phyloP scores from a whole-genome alignment of 1,140 invertebrate species.

The Solen grandis region DNA sequence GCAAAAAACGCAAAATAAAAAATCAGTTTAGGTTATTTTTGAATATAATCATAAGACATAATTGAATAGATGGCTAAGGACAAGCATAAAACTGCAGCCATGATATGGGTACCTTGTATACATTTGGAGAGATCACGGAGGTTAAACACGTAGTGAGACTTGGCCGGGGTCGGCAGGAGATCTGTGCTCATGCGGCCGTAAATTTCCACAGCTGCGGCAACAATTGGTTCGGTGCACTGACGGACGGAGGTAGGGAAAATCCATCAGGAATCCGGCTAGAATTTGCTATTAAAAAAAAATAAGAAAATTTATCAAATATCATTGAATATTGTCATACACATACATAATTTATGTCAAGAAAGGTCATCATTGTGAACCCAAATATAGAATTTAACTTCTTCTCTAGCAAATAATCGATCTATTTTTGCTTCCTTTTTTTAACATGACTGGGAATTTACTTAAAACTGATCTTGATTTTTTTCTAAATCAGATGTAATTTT shows the following conservation, averaged over 20 bases:
- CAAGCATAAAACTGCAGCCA: no score
- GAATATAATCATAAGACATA: no score
- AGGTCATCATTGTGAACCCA: no score
- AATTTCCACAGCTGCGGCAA: slow-evolving; percentile 80
- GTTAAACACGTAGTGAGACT: slow-evolving; percentile 82
- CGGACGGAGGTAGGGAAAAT: slow-evolving; percentile 82
- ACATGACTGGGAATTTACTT: no score
- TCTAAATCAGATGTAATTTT: no score
- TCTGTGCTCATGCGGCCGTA: slow-evolving; percentile 81
- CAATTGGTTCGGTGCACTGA: slow-evolving; percentile 78
- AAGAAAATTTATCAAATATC: neutral
- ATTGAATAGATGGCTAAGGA: no score
- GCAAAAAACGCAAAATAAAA: no score
- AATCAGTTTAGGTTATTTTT: no score
- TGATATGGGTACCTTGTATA: slow-evolving; percentile 80
- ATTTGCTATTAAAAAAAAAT: slow-evolving; percentile 83
- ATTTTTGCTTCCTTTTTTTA: no score
- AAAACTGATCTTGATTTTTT: no score
- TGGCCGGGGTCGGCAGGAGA: slow-evolving; percentile 81
- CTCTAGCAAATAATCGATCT: no score
- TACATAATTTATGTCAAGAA: slow-evolving; percentile 17
- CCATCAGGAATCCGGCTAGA: slow-evolving; percentile 87
- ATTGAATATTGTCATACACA: neutral
- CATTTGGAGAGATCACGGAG: slow-evolving; percentile 81
- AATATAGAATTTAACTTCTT: no score